Conservation (phyloP, 2,113 vertebrate species). For the Marmota monax region DNA sequence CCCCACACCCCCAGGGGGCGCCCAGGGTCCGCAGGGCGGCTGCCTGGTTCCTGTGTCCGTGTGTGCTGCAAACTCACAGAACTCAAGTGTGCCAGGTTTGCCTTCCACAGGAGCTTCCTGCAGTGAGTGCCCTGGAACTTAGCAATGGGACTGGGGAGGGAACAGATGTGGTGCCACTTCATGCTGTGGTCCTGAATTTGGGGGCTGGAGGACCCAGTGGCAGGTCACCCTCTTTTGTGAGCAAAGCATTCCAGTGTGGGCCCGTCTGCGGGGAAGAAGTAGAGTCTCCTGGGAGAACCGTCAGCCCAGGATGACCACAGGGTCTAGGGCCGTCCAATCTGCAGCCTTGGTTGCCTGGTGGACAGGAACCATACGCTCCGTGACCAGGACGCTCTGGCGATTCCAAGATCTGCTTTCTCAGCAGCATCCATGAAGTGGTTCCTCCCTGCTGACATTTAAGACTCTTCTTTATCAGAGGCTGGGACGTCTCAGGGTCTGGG, state of each 20-base stretch:
- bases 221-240: background rate
- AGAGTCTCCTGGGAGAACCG: too few relatives aligned
- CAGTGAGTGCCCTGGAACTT: too few relatives aligned
- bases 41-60: background rate
- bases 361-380: fast-evolving
- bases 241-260: background rate
- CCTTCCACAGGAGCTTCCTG: too few relatives aligned
- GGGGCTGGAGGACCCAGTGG: background rate
- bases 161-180: background rate
- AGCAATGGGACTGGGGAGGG: too few relatives aligned
- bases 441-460: background rate
- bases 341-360: background rate
- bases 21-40: background rate
- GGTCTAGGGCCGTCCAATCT: background rate
- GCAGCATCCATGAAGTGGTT: background rate
- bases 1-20: too few relatives aligned
- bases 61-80: too few relatives aligned
- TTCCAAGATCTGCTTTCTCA: too few relatives aligned
- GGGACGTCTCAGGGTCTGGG: background rate
- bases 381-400: background rate
- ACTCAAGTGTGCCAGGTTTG: background rate
- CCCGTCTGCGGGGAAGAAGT: background rate
- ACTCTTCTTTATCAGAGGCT: background rate
- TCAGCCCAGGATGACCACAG: background rate
- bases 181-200: background rate